Evolutionary conservation across 2,113 vertebrate genomes (phyloP).

Genomic region (Notarius lentiginosus): DNA sequence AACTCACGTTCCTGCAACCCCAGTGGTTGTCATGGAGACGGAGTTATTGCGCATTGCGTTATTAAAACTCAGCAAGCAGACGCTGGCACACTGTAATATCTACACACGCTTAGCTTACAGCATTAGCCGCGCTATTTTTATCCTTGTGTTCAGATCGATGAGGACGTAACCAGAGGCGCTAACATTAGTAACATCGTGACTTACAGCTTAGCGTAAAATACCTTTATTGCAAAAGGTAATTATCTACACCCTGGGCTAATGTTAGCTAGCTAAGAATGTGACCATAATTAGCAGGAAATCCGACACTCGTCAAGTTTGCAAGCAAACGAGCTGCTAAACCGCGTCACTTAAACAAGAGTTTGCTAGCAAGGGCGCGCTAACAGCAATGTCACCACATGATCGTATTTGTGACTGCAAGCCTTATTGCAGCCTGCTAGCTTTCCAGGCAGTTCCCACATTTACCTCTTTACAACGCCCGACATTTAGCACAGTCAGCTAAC

Average conservation of each 20-base stretch:
- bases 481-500: not conserved
- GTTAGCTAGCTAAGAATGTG: not conserved
- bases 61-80: not conserved
- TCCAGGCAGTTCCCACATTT: not conserved
- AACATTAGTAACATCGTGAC: not conserved
- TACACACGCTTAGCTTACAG: not conserved
- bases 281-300: not conserved
- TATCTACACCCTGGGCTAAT: not conserved
- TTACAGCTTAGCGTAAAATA: not conserved
- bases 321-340: not conserved
- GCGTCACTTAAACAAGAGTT: not conserved
- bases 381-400: not conserved
- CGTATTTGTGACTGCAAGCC: not conserved
- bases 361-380: not conserved
- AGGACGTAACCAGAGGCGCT: not conserved
- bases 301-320: too few species aligned
- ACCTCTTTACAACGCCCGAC: not conserved
- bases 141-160: not conserved
- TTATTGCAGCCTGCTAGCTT: not conserved
- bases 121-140: slow-evolving; percentile 9
- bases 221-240: not conserved
- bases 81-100: not conserved
- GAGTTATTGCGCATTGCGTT: not conserved
- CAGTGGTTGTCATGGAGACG: not conserved
- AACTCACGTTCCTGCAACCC: not conserved